phyloP scores from a whole-genome alignment of 1,140 invertebrate species.

The Ceratosolen fusciceps region DNA sequence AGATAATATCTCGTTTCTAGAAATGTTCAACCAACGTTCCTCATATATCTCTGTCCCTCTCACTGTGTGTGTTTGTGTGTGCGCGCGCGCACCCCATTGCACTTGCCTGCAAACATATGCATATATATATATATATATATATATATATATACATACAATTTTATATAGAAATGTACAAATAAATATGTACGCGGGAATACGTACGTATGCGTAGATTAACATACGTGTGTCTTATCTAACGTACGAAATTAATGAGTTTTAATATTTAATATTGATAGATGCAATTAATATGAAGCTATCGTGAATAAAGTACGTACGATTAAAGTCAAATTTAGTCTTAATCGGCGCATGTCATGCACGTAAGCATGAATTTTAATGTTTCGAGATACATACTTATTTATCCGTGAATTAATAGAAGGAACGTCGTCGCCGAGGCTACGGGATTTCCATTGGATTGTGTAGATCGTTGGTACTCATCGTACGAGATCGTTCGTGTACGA shows the following conservation, averaged over 20 bases:
- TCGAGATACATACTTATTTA: not conserved
- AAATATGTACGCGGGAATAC: too few relatives aligned
- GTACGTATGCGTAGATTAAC: too few relatives aligned
- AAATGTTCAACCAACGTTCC: not conserved
- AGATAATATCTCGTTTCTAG: not conserved
- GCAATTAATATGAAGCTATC: not conserved
- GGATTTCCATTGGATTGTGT: not conserved
- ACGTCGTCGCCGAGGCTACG: not conserved
- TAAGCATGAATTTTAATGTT: not conserved
- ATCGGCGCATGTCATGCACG: not conserved
- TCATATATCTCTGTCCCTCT: too few relatives aligned
- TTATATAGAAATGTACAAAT: too few relatives aligned
- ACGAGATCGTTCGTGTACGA: too few relatives aligned
- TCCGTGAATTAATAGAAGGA: not conserved
- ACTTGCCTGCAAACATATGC: too few relatives aligned
- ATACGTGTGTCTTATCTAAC: slow-evolving; percentile 4
- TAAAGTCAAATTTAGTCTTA: not conserved
- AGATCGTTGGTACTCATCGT: not conserved
- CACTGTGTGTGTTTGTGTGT: too few relatives aligned
- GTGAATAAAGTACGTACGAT: not conserved
- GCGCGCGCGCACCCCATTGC: too few relatives aligned
- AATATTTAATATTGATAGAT: not conserved
- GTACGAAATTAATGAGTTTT: slow-evolving; percentile 3
- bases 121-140: too few relatives aligned
- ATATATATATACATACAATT: too few relatives aligned